A percentile compares a stretch with the other conserved stretches of the same genome.
Conservation (phyloP, 2,113 vertebrate species). For the Hyperoodon ampullatus region DNA sequence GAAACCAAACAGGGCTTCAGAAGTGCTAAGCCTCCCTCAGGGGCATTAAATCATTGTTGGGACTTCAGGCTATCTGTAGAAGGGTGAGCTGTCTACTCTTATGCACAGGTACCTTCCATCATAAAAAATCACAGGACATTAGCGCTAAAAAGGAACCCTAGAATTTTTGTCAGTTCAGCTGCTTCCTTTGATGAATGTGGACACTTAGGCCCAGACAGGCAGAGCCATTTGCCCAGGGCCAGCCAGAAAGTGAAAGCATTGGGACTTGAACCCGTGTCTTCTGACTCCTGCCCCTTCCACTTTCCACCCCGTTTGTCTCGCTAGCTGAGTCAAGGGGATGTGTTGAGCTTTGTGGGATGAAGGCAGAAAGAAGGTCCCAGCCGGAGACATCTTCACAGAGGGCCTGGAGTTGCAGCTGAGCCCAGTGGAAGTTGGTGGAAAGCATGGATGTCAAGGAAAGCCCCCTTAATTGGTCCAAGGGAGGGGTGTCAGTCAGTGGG, state of each 20-base stretch:
- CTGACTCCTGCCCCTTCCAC: background rate
- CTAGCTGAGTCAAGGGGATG: background rate
- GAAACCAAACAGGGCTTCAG: background rate
- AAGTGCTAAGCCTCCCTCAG: background rate
- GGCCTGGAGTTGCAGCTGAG: background rate
- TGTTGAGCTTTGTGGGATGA: background rate
- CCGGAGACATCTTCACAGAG: too few relatives aligned
- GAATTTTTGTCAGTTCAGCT: background rate
- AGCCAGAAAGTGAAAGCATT: background rate
- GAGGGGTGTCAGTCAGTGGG: background rate
- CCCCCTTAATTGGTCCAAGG: background rate
- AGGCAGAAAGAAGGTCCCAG: background rate
- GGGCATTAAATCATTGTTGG: background rate
- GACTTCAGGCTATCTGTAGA: background rate
- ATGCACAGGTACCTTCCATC: background rate
- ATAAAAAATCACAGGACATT: background rate
- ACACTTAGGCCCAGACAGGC: background rate
- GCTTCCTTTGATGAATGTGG: background rate
- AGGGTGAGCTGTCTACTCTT: background rate
- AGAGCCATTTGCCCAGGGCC: background rate
- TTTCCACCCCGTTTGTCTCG: background rate
- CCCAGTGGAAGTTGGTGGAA: too few relatives aligned
- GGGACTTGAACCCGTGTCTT: background rate
- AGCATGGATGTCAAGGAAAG: background rate
- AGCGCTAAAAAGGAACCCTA: background rate